A percentile compares a stretch with the other conserved stretches of the same genome.
These are phyloP conservation scores for Pseudomugil tenellus DNA, from an alignment of 2,797 vertebrate genomes.

Conservation along the genomic window DNA sequence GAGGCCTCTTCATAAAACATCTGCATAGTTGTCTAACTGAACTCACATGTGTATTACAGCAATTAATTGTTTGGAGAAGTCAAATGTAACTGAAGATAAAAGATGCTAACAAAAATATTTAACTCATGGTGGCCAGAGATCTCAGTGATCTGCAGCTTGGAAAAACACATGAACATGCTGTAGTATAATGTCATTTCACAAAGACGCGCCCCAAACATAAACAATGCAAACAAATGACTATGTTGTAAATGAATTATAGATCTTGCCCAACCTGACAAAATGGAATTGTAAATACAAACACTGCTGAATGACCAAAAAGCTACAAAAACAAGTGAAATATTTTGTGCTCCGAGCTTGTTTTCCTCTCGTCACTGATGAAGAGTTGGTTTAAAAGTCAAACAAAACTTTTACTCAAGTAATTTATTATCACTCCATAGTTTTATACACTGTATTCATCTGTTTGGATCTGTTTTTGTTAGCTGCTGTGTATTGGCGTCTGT, in stretches of 20 bases:
- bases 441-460: no score
- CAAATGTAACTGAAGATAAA: neutral
- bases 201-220: neutral
- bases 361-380: no score
- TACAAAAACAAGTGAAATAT: no score
- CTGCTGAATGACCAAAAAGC: no score
- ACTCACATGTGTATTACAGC: neutral
- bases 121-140: neutral
- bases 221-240: neutral
- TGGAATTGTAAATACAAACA: no score
- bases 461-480: no score
- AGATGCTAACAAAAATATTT: neutral
- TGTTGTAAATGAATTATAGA: neutral
- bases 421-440: no score
- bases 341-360: no score
- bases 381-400: no score
- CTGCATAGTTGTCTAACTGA: constrained; percentile 2
- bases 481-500: no score
- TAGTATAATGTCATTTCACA: neutral
- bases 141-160: neutral
- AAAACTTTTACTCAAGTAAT: no score
- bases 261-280: neutral
- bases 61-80: neutral
- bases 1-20: neutral
- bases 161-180: neutral